phyloP scores from a whole-genome alignment of 2,113 vertebrate species.

The Festucalex cinctus region DNA sequence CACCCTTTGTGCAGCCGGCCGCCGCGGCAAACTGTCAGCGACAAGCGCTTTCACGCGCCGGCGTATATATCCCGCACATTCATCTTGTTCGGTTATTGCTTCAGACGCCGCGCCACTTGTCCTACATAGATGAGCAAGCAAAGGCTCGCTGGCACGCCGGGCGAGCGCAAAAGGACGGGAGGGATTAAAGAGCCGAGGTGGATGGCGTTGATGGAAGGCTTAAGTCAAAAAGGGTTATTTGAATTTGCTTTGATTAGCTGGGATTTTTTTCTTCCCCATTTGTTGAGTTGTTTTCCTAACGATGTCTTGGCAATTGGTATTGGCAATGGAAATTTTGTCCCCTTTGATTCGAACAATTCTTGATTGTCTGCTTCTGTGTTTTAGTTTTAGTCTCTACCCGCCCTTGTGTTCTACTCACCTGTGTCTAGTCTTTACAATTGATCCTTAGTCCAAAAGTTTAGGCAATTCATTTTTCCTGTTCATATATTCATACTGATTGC shows the following conservation, averaged over 20 bases:
- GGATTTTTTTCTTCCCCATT: background rate
- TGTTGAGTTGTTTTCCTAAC: background rate
- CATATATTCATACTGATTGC: no score
- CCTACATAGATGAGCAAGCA: slow-evolving; percentile 59
- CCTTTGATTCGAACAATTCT: background rate
- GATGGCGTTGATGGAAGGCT: slow-evolving; percentile 30
- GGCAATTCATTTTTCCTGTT: no score
- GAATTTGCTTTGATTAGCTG: slow-evolving; percentile 47
- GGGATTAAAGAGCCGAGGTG: slow-evolving; percentile 17
- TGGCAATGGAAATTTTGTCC: background rate
- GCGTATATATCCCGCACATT: slow-evolving; percentile 64
- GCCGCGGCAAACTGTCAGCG: slow-evolving; percentile 54
- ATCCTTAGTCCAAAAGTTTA: background rate
- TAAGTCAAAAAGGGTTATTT: slow-evolving; percentile 40
- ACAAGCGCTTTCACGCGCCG: slow-evolving; percentile 59
- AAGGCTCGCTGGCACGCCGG: slow-evolving; percentile 48
- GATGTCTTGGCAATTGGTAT: background rate
- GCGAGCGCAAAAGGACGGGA: slow-evolving; percentile 25
- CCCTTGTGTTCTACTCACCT: background rate
- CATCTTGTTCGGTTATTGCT: slow-evolving; percentile 63
- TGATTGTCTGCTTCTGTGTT: no score
- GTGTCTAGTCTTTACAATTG: background rate
- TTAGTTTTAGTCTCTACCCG: background rate
- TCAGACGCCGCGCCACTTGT: slow-evolving; percentile 47
- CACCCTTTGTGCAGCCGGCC: slow-evolving; percentile 54